Evolutionary conservation across 2,888 invertebrate genomes (phyloP).

Genomic region (Griposia aprilina): DNA sequence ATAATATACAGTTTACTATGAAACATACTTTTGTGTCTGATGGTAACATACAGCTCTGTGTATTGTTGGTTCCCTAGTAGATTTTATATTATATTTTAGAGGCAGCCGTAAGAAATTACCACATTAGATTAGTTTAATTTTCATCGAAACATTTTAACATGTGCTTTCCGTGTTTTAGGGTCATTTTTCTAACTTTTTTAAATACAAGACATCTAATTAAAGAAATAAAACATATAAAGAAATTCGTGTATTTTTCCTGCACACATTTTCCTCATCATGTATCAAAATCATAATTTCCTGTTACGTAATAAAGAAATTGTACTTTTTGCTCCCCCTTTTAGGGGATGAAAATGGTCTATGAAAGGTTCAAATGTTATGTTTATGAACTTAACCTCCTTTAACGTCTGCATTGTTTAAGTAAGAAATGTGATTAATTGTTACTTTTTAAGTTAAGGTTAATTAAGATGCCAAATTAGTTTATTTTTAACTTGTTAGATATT

Average conservation of each 20-base stretch:
- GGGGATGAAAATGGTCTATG: slow-evolving; percentile 12
- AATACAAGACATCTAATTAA: neutral
- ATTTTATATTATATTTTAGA: neutral
- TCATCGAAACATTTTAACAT: neutral
- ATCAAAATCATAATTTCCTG: slow-evolving; percentile 58
- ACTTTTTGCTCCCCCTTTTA: slow-evolving; percentile 8
- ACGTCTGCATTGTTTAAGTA: neutral
- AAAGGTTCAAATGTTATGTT: neutral
- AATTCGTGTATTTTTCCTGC: slow-evolving; percentile 31
- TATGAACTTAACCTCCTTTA: neutral
- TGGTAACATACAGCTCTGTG: neutral
- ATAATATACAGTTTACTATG: neutral
- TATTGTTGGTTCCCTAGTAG: slow-evolving; percentile 36
- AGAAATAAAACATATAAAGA: slow-evolving; percentile 22
- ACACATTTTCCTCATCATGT: slow-evolving; percentile 48
- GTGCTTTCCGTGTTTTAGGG: neutral
- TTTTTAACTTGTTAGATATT: neutral
- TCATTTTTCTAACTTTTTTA: neutral
- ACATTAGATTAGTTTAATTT: neutral
- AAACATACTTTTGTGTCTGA: neutral
- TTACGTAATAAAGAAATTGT: slow-evolving; percentile 46
- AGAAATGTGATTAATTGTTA: neutral
- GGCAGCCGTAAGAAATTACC: too few species aligned
- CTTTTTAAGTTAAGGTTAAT: too few species aligned
- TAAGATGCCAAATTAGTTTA: neutral